Evolutionary conservation across 53 echinoderm and acorn worm species (phyloP).

Genomic region (Echinometra lucunter): DNA sequence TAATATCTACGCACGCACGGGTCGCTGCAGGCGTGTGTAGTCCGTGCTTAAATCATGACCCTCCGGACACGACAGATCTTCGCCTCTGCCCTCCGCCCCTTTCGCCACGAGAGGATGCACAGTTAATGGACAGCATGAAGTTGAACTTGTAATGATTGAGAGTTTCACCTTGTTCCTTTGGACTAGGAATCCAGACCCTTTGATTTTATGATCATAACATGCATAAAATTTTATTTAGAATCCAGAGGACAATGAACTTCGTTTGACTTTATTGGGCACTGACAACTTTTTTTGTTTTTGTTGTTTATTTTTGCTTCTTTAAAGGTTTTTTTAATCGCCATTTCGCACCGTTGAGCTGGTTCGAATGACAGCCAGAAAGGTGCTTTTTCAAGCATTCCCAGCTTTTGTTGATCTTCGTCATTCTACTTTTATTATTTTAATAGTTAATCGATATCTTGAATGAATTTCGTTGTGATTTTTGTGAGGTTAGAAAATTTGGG

Average conservation of each 20-base stretch:
- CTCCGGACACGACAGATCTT: neutral
- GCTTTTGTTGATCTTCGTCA: neutral
- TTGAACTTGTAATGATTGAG: conserved; percentile 13
- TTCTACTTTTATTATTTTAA: neutral
- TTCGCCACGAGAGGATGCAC: neutral
- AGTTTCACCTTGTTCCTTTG: neutral
- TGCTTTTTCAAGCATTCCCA: neutral
- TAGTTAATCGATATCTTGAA: too few relatives aligned
- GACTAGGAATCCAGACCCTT: neutral
- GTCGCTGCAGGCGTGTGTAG: neutral
- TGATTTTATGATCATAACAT: neutral
- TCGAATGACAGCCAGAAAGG: neutral
- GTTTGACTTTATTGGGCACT: neutral
- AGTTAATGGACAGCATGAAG: conserved; percentile 4
- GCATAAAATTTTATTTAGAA: too few relatives aligned
- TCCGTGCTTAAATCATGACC: conserved; percentile 43
- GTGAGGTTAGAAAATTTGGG: too few relatives aligned
- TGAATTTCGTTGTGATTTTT: too few relatives aligned
- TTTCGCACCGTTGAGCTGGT: neutral
- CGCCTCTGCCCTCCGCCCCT: neutral
- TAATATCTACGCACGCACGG: neutral
- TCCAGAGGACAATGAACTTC: neutral
- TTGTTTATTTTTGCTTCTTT: too few relatives aligned
- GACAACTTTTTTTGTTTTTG: neutral
- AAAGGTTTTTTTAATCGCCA: too few relatives aligned